Conservation (phyloP, 2,888 invertebrate species). For the Latrodectus hesperus region DNA sequence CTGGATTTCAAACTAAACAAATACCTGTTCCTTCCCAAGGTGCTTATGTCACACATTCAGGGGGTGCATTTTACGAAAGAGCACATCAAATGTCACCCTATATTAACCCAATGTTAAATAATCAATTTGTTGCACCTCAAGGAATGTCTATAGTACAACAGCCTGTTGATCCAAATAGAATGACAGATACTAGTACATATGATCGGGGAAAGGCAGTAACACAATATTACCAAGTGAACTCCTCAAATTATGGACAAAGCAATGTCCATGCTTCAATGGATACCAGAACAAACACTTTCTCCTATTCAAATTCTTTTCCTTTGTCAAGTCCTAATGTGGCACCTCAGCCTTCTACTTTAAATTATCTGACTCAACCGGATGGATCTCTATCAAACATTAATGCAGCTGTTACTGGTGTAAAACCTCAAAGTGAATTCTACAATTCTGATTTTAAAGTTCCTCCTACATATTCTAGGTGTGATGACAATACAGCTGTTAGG, state of each 20-base stretch:
- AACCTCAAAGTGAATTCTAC: too few species aligned
- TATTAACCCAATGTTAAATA: too few species aligned
- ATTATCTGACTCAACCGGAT: too few species aligned
- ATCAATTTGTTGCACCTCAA: too few species aligned
- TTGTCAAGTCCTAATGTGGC: constrained; percentile 4
- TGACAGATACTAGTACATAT: not conserved
- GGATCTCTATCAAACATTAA: too few species aligned
- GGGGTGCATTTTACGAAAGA: too few species aligned
- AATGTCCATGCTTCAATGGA: constrained; percentile 61
- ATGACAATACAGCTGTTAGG: too few species aligned
- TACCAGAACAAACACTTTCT: constrained; percentile 47
- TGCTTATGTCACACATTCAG: too few species aligned
- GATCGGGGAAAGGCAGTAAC: not conserved
- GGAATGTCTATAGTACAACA: not conserved
- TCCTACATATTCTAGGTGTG: too few species aligned
- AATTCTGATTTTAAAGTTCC: too few species aligned
- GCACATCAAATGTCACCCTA: too few species aligned
- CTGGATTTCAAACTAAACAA: not conserved
- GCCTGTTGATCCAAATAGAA: constrained; percentile 13
- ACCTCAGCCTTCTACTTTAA: not conserved
- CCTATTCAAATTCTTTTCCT: constrained; percentile 15
- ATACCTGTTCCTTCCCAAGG: constrained; percentile 1
- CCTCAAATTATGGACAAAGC: constrained; percentile 4
- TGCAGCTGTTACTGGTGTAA: too few species aligned
- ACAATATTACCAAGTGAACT: constrained; percentile 37